Conservation (phyloP, 53 echinoderm and acorn worm genomes). For the Pentamera pediparva region DNA sequence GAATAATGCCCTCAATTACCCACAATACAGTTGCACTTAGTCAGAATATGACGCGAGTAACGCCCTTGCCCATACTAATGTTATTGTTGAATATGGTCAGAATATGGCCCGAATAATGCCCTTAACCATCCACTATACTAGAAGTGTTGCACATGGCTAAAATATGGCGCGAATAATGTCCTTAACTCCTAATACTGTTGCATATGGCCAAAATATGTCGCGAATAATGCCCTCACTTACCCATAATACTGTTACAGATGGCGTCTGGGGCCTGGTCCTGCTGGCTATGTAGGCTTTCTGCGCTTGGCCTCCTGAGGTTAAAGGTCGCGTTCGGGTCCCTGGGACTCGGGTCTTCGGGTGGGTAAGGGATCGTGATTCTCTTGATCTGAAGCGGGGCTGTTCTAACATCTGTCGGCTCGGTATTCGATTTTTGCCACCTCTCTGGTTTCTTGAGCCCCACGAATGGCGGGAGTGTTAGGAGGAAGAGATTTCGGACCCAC, state of each 20-base stretch:
- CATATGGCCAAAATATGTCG: no score
- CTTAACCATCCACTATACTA: no score
- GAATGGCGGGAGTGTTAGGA: conserved; percentile 62
- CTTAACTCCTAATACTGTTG: no score
- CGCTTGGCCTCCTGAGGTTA: conserved; percentile 7
- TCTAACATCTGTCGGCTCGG: conserved; percentile 15
- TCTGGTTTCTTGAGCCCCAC: conserved; percentile 65
- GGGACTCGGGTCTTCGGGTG: conserved; percentile 21
- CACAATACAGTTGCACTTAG: no score
- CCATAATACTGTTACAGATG: conserved; percentile 25
- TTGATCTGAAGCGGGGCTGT: conserved; percentile 23
- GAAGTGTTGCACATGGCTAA: no score
- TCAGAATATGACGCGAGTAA: no score
- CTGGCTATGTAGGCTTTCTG: conserved; percentile 24
- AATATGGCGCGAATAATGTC: no score
- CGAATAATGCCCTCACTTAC: no score
- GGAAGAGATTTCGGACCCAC: conserved; percentile 49
- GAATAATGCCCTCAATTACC: no score
- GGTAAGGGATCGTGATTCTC: conserved; percentile 17
- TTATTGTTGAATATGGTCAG: no score
- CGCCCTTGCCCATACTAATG: no score
- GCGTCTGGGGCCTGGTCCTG: conserved; percentile 20
- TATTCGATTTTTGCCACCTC: conserved; percentile 27
- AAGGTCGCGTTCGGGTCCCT: background rate
- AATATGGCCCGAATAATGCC: no score